Conservation (phyloP, 2,113 vertebrate genomes). For the Seriola quinqueradiata region DNA sequence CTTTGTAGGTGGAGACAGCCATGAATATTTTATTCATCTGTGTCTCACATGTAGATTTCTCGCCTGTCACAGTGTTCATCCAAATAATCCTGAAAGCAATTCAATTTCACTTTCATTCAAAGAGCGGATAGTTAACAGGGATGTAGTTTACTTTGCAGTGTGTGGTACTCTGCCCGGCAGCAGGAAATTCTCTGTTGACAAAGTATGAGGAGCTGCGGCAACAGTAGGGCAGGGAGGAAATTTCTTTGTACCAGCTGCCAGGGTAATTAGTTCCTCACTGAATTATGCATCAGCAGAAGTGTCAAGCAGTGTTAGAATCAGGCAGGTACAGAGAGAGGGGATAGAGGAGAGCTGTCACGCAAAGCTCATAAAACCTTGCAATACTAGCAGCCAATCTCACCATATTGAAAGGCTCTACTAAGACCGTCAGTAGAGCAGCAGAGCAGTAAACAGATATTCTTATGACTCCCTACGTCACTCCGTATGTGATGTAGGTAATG, state of each 20-base stretch:
- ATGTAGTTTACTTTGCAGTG: slow-evolving; percentile 57
- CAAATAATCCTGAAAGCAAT: slow-evolving; percentile 42
- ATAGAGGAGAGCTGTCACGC: slow-evolving; percentile 66
- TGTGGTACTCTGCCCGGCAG: slow-evolving; percentile 63
- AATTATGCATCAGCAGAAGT: slow-evolving; percentile 83
- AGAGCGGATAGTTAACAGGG: slow-evolving; percentile 38
- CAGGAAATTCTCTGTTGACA: slow-evolving; percentile 71
- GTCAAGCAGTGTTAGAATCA: slow-evolving; percentile 75
- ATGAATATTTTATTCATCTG: slow-evolving; percentile 44
- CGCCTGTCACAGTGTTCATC: slow-evolving; percentile 18
- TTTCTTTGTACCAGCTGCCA: slow-evolving; percentile 81
- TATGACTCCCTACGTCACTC: background rate
- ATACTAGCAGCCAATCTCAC: slow-evolving; percentile 38
- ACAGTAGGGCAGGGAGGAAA: slow-evolving; percentile 72
- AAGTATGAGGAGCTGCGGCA: slow-evolving; percentile 65
- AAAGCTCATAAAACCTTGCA: slow-evolving; percentile 60
- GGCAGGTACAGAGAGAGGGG: slow-evolving; percentile 67
- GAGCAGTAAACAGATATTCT: slow-evolving; percentile 17
- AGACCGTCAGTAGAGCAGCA: slow-evolving; percentile 27
- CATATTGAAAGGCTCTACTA: slow-evolving; percentile 35
- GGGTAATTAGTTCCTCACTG: slow-evolving; percentile 83
- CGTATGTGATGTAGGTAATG: background rate
- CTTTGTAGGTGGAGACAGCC: slow-evolving; percentile 33
- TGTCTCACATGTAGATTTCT: slow-evolving; percentile 32
- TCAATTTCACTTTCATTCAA: slow-evolving; percentile 45